A percentile compares a stretch with the other conserved stretches of the same genome.
These are phyloP conservation scores for Micronycteris hirsuta DNA, from an alignment of 2,113 vertebrate species.

Conservation along the genomic window DNA sequence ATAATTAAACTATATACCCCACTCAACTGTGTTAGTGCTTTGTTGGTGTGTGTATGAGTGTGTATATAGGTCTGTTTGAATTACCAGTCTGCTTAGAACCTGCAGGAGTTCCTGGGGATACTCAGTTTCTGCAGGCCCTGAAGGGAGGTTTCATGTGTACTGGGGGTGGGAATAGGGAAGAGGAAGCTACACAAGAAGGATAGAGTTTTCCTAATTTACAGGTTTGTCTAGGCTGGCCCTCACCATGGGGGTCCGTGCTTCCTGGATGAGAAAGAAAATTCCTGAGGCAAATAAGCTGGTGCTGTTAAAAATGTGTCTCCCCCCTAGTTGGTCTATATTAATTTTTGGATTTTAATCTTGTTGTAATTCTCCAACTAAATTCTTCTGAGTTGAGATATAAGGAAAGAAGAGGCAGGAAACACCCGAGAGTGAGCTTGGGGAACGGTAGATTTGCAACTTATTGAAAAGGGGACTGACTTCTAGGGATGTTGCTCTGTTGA, in stretches of 20 bases:
- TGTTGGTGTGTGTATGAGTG: neutral
- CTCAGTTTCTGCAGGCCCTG: neutral
- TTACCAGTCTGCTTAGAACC: neutral
- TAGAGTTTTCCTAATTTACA: neutral
- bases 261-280: slow-evolving; percentile 8
- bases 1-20: neutral
- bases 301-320: neutral
- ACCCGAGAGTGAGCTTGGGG: neutral
- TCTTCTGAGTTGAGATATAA: slow-evolving; percentile 53
- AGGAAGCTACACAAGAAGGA: neutral
- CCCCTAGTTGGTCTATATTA: slow-evolving; percentile 4
- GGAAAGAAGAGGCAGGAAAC: neutral
- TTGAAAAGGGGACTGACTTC: slow-evolving; percentile 43
- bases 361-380: slow-evolving; percentile 40
- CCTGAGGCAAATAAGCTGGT: neutral
- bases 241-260: neutral
- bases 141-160: neutral
- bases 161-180: neutral
- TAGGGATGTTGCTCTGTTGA: slow-evolving; percentile 39
- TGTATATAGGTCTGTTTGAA: neutral
- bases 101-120: neutral
- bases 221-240: neutral
- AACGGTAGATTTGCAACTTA: slow-evolving; percentile 49
- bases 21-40: neutral
- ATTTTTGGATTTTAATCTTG: slow-evolving; percentile 45